Evolutionary conservation across 2,113 vertebrate genomes (phyloP), one percentile per base, ranked within the genome.

Genomic region (Bos indicus): DNA sequence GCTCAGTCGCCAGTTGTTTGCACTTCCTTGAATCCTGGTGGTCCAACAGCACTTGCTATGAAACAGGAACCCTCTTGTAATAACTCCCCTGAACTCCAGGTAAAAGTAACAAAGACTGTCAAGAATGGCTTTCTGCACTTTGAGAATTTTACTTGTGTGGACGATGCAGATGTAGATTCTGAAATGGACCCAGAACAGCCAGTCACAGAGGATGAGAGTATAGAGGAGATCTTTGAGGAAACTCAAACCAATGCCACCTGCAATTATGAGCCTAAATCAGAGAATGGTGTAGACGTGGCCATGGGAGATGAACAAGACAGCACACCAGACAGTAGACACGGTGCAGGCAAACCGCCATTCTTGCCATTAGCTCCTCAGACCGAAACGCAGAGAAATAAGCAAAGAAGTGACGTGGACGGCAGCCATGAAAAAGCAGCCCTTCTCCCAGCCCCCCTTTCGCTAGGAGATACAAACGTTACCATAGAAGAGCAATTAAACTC

Each of bases 101-200:
- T 98, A 96, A 98, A 98, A 97, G 92, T 97, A 90, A 97, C 96
- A 98, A 92, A 98, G 97, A 98, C 98, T 95, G 74, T 95, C 91
- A 97, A 98, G 97, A 98, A 98, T 98, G 94, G 97, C 91, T 93
- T 98, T 98, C 86, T 98, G 98, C 98, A 98, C 97, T 98, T 97
- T 98, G 98, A 98, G 81, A 97, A 96, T 94, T 97, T 97, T 96
- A 95, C 97, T 98, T 96, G 98, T 95, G 96, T 97, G 98, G 98
- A 98, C 97, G 97, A 98, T 94, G 81, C 97, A 97, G 98, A 98
- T 97, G 71, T 95, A 97, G 98, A 98, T 97, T 98, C 97, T 98
- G 95, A 97, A 98, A 98, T 97, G 92, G 98, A 98, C 97, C 94
- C 97, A 97, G 98, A 98, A 98, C 97, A 98, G 94, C 97, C 98